Conservation (phyloP, 2,113 vertebrate species). For the Plectropomus leopardus region DNA sequence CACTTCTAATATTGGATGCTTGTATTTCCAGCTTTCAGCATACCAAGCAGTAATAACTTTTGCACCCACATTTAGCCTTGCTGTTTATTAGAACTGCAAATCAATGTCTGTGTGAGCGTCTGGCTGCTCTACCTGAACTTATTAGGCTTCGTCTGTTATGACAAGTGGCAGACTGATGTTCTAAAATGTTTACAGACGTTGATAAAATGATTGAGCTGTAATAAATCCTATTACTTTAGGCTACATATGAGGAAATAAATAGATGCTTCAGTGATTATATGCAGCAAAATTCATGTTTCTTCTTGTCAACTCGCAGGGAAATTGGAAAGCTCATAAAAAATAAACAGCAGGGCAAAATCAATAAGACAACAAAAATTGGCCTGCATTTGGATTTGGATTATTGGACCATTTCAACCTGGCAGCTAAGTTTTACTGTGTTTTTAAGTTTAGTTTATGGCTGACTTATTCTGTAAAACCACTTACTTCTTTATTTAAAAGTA, state of each 20-base stretch:
- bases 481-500: constrained; percentile 18
- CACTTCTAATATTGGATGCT: constrained; percentile 20
- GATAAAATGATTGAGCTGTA: constrained; percentile 67
- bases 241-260: constrained; percentile 53
- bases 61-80: constrained; percentile 51
- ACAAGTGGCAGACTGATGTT: constrained; percentile 52
- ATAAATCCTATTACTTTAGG: constrained; percentile 62
- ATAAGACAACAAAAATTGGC: constrained; percentile 57
- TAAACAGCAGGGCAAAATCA: constrained; percentile 63
- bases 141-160: constrained; percentile 41
- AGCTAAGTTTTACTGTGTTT: constrained; percentile 59
- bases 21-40: constrained; percentile 35
- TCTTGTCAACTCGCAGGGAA: constrained; percentile 56
- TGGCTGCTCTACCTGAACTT: constrained; percentile 56
- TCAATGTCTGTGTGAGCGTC: constrained; percentile 52
- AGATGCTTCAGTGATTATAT: constrained; percentile 40
- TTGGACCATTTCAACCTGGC: constrained; percentile 53
- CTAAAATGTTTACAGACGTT: constrained; percentile 57
- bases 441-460: constrained; percentile 51
- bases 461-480: constrained; percentile 56
- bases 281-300: constrained; percentile 48
- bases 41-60: constrained; percentile 53
- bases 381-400: constrained; percentile 62
- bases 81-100: constrained; percentile 68
- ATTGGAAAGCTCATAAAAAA: constrained; percentile 58